Evolutionary conservation across 1,140 invertebrate genomes (phyloP).

Genomic region (Scaptomyza montana): DNA sequence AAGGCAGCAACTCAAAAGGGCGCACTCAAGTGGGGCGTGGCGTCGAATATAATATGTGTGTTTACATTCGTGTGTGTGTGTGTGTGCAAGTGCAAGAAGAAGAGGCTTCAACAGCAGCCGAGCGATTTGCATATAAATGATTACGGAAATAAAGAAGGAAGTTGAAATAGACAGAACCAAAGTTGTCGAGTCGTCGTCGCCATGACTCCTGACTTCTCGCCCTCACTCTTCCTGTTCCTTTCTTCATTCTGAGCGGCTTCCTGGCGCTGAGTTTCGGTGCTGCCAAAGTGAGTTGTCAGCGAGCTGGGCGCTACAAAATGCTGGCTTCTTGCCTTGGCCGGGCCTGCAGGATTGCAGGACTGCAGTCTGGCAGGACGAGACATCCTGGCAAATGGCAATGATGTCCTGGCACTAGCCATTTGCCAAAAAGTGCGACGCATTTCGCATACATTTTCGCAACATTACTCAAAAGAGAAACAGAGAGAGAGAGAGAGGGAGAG

Average conservation of each 20-base stretch:
- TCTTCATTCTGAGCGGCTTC: not conserved
- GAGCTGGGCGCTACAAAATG: not conserved
- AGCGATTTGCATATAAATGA: conserved; percentile 82
- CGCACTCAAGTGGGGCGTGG: conserved; percentile 31
- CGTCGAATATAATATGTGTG: conserved; percentile 15
- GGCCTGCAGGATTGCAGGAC: conserved; percentile 1
- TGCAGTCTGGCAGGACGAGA: conserved; percentile 4
- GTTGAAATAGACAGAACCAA: conserved; percentile 73
- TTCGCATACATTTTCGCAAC: conserved; percentile 72
- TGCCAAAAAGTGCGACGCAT: conserved; percentile 40
- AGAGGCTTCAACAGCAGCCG: conserved; percentile 45
- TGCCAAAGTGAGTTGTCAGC: too few species aligned
- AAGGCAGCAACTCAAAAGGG: conserved; percentile 55
- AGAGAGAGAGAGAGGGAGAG: not conserved
- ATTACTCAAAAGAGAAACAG: conserved; percentile 44
- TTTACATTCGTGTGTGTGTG: conserved; percentile 12
- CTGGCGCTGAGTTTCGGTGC: not conserved
- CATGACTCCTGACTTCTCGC: conserved; percentile 1
- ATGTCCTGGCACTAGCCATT: conserved; percentile 18
- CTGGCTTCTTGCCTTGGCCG: not conserved
- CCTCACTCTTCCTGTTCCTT: not conserved
- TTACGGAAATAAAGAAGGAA: conserved; percentile 82
- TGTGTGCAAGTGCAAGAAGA: conserved; percentile 43
- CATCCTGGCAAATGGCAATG: conserved; percentile 27
- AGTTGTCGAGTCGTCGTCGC: conserved; percentile 38